Percentiles rank a stretch among this genome's conserved stretches.
phyloP scores from a whole-genome alignment of 2,113 vertebrate species.

The Poecile atricapillus region DNA sequence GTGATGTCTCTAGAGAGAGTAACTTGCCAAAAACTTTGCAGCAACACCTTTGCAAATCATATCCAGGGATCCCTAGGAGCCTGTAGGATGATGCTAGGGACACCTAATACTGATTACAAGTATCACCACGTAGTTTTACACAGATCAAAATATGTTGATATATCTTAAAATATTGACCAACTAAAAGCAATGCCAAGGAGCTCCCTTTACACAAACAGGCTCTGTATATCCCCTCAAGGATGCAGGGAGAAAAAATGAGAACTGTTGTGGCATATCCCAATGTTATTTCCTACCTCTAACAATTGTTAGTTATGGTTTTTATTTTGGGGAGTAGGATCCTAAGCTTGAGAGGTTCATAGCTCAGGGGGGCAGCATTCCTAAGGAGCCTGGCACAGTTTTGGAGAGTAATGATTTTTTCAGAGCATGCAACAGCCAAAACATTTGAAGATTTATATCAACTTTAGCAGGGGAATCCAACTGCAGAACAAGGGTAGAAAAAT shows the following conservation, averaged over 20 bases:
- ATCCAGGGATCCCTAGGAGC: background rate
- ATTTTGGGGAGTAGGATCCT: background rate
- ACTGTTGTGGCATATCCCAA: background rate
- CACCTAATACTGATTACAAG: background rate
- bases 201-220: background rate
- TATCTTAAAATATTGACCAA: background rate
- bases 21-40: background rate
- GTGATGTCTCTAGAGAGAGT: background rate
- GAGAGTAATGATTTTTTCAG: background rate
- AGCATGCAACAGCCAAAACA: background rate
- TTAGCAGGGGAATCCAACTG: background rate
- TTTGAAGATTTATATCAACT: background rate
- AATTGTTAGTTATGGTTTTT: background rate
- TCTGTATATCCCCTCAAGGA: background rate
- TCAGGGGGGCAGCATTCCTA: background rate
- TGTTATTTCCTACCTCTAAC: fast-evolving
- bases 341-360: background rate
- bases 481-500: background rate
- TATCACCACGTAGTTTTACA: background rate
- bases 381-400: background rate
- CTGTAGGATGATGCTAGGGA: background rate
- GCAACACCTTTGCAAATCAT: background rate
- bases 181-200: background rate
- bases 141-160: background rate
- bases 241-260: background rate